Percentiles rank a stretch among this genome's conserved stretches.
phyloP scores from a whole-genome alignment of 2,888 invertebrate species.

The Thecocarcelia acutangulata region DNA sequence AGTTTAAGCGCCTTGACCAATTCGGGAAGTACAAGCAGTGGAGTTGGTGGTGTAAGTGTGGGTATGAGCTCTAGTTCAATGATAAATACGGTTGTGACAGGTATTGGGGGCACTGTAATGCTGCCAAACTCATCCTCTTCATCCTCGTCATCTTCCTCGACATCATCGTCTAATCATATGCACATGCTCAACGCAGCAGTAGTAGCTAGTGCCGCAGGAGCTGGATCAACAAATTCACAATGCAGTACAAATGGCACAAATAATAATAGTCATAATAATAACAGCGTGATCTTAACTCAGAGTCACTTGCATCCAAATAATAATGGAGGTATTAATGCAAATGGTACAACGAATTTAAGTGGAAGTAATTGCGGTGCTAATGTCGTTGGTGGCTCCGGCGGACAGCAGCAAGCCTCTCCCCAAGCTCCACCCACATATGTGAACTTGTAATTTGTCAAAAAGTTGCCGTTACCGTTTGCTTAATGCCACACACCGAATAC shows the following conservation, averaged over 20 bases:
- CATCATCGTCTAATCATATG: conserved; percentile 77
- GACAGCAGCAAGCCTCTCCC: conserved; percentile 83
- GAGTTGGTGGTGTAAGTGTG: conserved; percentile 61
- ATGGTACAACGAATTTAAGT: conserved; percentile 49
- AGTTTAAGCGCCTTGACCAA: conserved; percentile 59
- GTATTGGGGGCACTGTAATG: conserved; percentile 78
- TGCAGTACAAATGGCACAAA: conserved; percentile 59
- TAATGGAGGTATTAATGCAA: conserved; percentile 43
- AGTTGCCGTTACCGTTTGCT: conserved; percentile 24
- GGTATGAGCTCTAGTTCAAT: conserved; percentile 73
- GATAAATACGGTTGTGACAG: conserved; percentile 78
- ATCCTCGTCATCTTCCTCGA: conserved; percentile 79
- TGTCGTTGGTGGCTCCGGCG: conserved; percentile 69
- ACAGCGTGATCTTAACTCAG: conserved; percentile 30
- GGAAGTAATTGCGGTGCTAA: conserved; percentile 51
- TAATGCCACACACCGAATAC: conserved; percentile 20
- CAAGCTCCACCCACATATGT: conserved; percentile 97
- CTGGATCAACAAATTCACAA: conserved; percentile 51
- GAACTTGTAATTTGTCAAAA: conserved; percentile 84
- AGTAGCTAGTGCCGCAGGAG: conserved; percentile 23
- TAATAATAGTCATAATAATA: conserved; percentile 40
- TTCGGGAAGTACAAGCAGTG: conserved; percentile 64
- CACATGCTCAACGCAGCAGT: conserved; percentile 74
- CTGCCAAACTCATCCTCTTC: conserved; percentile 79
- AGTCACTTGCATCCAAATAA: conserved; percentile 45